phyloP scores from a whole-genome alignment of 2,888 invertebrate species.

The Pelosia muscerda region DNA sequence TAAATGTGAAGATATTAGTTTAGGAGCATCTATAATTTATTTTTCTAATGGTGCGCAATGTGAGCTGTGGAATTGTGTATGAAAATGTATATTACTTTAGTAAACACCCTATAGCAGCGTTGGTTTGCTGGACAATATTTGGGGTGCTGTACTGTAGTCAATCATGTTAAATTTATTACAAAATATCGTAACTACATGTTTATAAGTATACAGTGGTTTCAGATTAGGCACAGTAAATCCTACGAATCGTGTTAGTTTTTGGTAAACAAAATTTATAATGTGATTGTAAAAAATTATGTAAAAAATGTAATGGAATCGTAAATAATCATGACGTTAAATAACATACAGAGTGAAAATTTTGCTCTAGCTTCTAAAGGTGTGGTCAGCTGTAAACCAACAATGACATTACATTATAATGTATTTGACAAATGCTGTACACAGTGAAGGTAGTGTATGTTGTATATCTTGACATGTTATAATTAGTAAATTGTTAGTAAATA shows the following conservation, averaged over 20 bases:
- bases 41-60: constrained; percentile 86
- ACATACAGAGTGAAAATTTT: constrained; percentile 51
- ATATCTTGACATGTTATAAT: constrained; percentile 24
- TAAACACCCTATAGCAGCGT: constrained; percentile 71
- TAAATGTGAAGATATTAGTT: constrained; percentile 76
- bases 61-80: constrained; percentile 85
- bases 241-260: constrained; percentile 68
- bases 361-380: constrained; percentile 51
- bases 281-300: constrained; percentile 52
- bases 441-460: constrained; percentile 15
- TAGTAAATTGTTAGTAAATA: constrained; percentile 26
- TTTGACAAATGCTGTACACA: constrained; percentile 25
- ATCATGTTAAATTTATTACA: constrained; percentile 78
- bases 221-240: constrained; percentile 74
- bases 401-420: constrained; percentile 7
- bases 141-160: constrained; percentile 82
- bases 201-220: constrained; percentile 69
- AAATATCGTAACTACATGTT: constrained; percentile 73
- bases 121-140: constrained; percentile 77
- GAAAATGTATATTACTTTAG: constrained; percentile 78
- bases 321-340: constrained; percentile 45
- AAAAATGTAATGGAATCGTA: constrained; percentile 47
- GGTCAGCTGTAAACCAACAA: constrained; percentile 17
- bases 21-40: constrained; percentile 86
- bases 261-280: constrained; percentile 66